Percentiles rank a stretch among this genome's conserved stretches.
Conservation (phyloP, 2,888 invertebrate species). For the Leuctra nigra region DNA sequence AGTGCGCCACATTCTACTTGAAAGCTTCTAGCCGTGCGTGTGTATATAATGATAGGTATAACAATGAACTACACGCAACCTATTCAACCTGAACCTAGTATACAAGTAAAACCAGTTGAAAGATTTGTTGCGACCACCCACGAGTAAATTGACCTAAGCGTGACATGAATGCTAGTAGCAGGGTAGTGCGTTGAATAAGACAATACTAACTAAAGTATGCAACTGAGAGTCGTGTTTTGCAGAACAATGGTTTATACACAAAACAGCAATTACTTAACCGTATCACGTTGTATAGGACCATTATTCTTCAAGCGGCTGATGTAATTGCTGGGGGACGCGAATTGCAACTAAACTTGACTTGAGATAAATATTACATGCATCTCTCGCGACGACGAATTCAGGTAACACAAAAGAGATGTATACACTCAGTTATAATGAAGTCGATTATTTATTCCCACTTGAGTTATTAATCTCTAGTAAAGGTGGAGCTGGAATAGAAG, state of each 20-base stretch:
- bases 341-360: not conserved
- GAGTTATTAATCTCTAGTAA: no score
- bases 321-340: constrained; percentile 13
- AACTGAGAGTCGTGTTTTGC: constrained; percentile 2
- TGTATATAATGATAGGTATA: no score
- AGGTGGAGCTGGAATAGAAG: no score
- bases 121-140: no score
- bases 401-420: not conserved
- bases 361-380: constrained; percentile 7
- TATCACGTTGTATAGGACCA: constrained; percentile 1
- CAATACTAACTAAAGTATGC: not conserved
- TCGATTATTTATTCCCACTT: not conserved
- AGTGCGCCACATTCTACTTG: no score
- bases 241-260: not conserved
- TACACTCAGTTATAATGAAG: not conserved
- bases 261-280: constrained; percentile 11
- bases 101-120: no score
- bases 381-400: not conserved
- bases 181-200: not conserved
- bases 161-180: no score
- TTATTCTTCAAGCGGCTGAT: constrained; percentile 12
- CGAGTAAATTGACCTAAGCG: no score
- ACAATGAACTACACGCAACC: no score
- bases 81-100: no score
- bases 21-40: no score